These are phyloP conservation scores for Phalanger gymnotis DNA, from an alignment of 2,797 vertebrate species.

Conservation along the genomic window DNA sequence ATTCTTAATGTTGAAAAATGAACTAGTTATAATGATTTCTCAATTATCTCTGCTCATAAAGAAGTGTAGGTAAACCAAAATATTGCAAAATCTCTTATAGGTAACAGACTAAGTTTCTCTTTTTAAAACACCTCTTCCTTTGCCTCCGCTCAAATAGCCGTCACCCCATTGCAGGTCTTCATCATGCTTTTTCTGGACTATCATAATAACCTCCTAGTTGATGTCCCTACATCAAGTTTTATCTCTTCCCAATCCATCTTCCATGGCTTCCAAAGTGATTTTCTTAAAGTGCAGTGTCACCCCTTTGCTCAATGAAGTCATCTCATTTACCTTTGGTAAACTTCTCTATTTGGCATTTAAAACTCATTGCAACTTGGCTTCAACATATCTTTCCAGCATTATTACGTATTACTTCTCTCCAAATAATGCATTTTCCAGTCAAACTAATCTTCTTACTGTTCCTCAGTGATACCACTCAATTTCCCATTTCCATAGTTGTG, in stretches of 20 bases:
- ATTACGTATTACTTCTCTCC: not conserved
- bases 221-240: not conserved
- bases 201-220: not conserved
- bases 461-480: not conserved
- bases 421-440: not conserved
- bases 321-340: not conserved
- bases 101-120: not conserved
- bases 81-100: not conserved
- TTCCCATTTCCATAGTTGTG: not conserved
- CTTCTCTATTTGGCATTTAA: not conserved
- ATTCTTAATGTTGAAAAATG: not conserved
- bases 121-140: not conserved
- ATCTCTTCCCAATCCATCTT: not conserved
- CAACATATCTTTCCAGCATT: not conserved
- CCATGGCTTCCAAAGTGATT: not conserved
- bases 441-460: not conserved
- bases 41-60: not conserved
- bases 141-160: not conserved
- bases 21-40: not conserved
- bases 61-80: not conserved
- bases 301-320: not conserved
- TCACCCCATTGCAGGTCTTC: not conserved
- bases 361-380: not conserved
- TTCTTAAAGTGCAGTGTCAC: not conserved
- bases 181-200: not conserved